A percentile compares a stretch with the other conserved stretches of the same genome.
phyloP scores from a whole-genome alignment of 2,113 vertebrate species.

The Podarcis raffonei region DNA sequence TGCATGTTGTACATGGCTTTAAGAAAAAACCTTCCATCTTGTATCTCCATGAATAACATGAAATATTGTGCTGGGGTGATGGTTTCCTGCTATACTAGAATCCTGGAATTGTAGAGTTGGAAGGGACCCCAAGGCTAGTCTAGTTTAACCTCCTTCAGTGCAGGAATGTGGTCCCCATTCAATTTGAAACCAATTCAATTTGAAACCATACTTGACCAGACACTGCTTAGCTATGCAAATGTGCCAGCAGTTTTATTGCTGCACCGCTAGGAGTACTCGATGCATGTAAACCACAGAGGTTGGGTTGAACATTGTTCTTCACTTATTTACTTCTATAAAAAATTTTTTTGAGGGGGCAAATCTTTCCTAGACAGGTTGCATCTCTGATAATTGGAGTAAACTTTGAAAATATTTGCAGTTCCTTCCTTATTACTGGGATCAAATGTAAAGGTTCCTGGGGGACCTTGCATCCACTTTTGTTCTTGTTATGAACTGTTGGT shows the following conservation, averaged over 20 bases:
- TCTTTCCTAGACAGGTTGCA: conserved; percentile 8
- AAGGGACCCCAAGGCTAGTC: too few species aligned
- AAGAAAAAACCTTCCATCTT: conserved; percentile 37
- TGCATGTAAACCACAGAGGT: conserved; percentile 36
- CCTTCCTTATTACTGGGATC: neutral
- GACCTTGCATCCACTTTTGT: neutral
- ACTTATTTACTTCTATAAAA: neutral
- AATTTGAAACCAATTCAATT: too few species aligned
- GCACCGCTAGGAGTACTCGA: too few species aligned
- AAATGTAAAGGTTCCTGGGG: neutral
- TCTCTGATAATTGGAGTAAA: neutral
- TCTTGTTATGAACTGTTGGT: neutral
- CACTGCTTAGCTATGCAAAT: too few species aligned
- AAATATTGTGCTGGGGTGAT: conserved; percentile 54
- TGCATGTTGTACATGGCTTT: neutral
- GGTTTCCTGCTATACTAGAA: conserved; percentile 56
- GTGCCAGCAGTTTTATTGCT: too few species aligned
- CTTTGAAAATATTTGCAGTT: neutral
- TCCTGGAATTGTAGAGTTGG: too few species aligned
- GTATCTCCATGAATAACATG: conserved; percentile 57
- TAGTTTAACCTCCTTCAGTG: too few species aligned
- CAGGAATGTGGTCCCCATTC: too few species aligned
- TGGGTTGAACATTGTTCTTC: conserved; percentile 47
- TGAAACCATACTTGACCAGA: too few species aligned
- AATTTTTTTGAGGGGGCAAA: neutral